Evolutionary conservation across 1,140 invertebrate genomes (phyloP).

Genomic region (Trichonephila clavipes): DNA sequence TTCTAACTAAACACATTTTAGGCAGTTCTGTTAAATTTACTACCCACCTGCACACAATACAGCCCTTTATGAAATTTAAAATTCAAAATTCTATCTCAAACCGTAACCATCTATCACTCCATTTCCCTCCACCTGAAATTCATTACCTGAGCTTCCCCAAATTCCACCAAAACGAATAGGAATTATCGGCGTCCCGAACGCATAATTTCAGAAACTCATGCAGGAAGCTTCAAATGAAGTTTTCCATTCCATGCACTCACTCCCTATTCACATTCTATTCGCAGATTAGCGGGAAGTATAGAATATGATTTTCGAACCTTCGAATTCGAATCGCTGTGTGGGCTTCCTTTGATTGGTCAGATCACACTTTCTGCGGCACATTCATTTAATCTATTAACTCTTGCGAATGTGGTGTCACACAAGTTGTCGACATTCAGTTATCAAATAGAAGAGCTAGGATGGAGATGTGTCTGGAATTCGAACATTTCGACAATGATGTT

Average conservation of each 20-base stretch:
- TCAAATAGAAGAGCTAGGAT: background rate
- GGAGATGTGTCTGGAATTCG: background rate
- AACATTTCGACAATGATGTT: background rate
- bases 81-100: background rate
- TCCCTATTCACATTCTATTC: background rate
- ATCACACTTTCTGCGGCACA: background rate
- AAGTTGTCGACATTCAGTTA: slow-evolving; percentile 11
- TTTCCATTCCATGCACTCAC: background rate
- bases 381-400: slow-evolving; percentile 15
- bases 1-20: background rate
- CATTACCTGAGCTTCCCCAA: background rate
- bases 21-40: background rate
- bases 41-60: background rate
- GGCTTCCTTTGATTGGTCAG: background rate
- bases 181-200: slow-evolving; percentile 3
- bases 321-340: background rate
- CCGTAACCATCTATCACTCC: background rate
- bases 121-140: background rate
- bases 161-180: background rate
- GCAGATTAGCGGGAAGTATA: slow-evolving; percentile 5
- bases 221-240: slow-evolving; percentile 13
- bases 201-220: background rate
- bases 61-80: background rate
- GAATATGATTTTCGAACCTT: background rate
- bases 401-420: background rate